phyloP scores from a whole-genome alignment of 2,113 vertebrate genomes.

The Oncorhynchus mykiss region DNA sequence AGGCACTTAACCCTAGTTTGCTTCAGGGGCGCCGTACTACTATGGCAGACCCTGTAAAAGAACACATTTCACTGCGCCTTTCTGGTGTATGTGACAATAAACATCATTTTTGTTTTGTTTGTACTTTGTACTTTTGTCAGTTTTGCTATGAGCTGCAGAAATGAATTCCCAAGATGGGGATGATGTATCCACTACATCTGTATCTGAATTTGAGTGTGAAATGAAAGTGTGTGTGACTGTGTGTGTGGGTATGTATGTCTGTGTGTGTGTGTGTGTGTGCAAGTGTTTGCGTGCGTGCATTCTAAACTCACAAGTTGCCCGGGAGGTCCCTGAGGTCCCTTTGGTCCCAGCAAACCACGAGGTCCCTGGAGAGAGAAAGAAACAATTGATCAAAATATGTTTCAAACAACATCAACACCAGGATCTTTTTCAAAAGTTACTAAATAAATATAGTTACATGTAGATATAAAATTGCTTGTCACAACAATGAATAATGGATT shows the following conservation, averaged over 20 bases:
- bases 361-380: constrained; percentile 79
- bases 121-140: constrained; percentile 30
- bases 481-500: no score
- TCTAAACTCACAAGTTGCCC: constrained; percentile 88
- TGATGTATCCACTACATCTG: not conserved
- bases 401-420: constrained; percentile 23
- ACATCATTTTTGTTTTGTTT: not conserved
- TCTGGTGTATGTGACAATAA: no score
- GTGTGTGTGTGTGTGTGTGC: constrained; percentile 1
- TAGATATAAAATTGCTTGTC: no score
- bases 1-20: no score
- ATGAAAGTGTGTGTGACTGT: no score
- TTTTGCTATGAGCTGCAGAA: constrained; percentile 1
- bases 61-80: no score
- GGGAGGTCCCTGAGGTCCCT: constrained; percentile 88
- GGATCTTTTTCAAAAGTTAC: not conserved
- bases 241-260: not conserved
- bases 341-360: constrained; percentile 91
- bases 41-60: no score
- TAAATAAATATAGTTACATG: no score
- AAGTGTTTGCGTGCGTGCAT: not conserved
- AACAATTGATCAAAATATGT: constrained; percentile 16
- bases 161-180: not conserved
- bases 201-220: not conserved
- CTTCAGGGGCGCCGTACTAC: no score